Conservation (phyloP, 2,888 invertebrate species). For the Calameuta pallipes region DNA sequence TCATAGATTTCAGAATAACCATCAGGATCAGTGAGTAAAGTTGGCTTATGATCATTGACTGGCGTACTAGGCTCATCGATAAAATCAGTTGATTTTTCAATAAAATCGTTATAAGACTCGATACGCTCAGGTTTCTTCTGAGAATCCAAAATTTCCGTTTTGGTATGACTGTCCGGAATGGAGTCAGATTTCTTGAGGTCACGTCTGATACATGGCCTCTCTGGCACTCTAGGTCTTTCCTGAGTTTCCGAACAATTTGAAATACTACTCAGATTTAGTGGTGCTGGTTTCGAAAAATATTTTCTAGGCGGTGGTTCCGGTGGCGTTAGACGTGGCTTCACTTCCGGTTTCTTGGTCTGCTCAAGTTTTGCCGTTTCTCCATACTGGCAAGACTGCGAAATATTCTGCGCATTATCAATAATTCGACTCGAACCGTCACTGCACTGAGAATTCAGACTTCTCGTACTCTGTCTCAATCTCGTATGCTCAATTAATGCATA, state of each 20-base stretch:
- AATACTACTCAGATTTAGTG: conserved; percentile 31
- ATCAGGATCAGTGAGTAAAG: conserved; percentile 36
- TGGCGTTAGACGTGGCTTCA: conserved; percentile 61
- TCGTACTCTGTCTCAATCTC: conserved; percentile 4
- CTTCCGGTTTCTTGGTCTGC: conserved; percentile 60
- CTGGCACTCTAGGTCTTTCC: conserved; percentile 39
- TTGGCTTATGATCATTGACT: conserved; percentile 28
- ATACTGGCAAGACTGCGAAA: conserved; percentile 30
- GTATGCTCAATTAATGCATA: conserved; percentile 58
- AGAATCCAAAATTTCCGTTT: neutral
- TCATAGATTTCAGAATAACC: conserved; percentile 46
- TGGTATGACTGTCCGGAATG: conserved; percentile 11
- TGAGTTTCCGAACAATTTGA: conserved; percentile 25
- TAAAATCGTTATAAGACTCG: conserved; percentile 45
- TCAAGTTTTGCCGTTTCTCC: conserved; percentile 32
- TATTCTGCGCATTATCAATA: conserved; percentile 2
- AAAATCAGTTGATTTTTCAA: conserved; percentile 51
- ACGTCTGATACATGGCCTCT: conserved; percentile 35
- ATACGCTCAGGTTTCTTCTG: conserved; percentile 37
- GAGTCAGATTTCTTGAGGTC: conserved; percentile 31
- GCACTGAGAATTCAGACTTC: neutral
- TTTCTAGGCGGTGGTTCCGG: conserved; percentile 68
- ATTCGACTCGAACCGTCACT: neutral
- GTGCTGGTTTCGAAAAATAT: conserved; percentile 55
- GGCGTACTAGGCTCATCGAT: conserved; percentile 42